These are phyloP conservation scores for Aphidius ervi DNA, from an alignment of 1,140 invertebrate genomes.

Conservation along the genomic window DNA sequence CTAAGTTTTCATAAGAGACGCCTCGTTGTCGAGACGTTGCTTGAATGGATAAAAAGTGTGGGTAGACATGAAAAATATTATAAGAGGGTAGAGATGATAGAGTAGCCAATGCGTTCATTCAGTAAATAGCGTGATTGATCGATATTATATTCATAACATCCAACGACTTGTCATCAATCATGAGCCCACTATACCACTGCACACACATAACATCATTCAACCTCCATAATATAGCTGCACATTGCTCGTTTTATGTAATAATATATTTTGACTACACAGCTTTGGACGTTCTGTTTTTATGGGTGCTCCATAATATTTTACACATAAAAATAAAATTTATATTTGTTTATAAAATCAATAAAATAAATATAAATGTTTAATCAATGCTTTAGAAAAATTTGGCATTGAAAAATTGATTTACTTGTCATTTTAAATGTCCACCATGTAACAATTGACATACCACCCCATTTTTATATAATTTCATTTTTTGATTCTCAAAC, in stretches of 20 bases:
- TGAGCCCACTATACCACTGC: constrained; percentile 21
- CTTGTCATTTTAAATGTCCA: too few relatives aligned
- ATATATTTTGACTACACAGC: background rate
- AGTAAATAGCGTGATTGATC: constrained; percentile 52
- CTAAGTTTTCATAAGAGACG: constrained; percentile 32
- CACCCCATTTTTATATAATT: too few relatives aligned
- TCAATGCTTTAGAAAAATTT: too few relatives aligned
- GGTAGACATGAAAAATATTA: constrained; percentile 21
- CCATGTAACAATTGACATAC: too few relatives aligned
- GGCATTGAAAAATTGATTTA: too few relatives aligned
- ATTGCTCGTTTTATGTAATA: background rate
- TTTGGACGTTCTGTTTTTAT: too few relatives aligned
- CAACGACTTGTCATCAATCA: constrained; percentile 52
- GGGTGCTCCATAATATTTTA: too few relatives aligned
- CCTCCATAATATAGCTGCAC: constrained; percentile 32
- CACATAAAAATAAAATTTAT: too few relatives aligned
- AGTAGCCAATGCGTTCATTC: constrained; percentile 45
- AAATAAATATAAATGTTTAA: too few relatives aligned
- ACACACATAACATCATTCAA: constrained; percentile 18
- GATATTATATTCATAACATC: constrained; percentile 52
- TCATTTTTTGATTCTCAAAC: too few relatives aligned
- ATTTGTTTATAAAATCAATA: background rate
- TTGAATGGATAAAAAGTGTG: constrained; percentile 24
- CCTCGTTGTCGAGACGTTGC: constrained; percentile 26
- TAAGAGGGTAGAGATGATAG: constrained; percentile 38